Evolutionary conservation across 2,113 vertebrate genomes (phyloP).

Genomic region (Aegotheles bennettii): DNA sequence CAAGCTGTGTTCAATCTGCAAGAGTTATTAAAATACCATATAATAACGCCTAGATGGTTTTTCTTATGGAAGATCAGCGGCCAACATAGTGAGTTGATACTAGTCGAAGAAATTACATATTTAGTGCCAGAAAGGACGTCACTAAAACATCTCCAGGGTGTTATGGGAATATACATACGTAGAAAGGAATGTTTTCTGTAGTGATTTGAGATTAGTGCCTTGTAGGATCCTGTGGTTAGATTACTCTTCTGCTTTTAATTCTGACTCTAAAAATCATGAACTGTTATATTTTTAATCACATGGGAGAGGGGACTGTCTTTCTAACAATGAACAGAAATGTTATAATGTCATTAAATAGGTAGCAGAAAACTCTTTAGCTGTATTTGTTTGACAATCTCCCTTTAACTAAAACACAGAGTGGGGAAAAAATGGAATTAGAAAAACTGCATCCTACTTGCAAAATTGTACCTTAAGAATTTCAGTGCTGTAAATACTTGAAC

Average conservation of each 20-base stretch:
- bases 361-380: background rate
- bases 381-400: background rate
- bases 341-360: background rate
- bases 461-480: background rate
- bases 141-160: background rate
- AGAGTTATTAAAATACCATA: background rate
- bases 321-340: background rate
- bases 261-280: background rate
- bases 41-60: background rate
- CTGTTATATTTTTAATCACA: background rate
- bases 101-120: background rate
- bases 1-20: background rate
- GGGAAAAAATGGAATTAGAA: background rate
- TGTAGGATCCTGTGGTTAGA: background rate
- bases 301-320: background rate
- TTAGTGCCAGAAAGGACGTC: background rate
- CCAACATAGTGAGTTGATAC: background rate
- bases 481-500: background rate
- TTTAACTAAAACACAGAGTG: background rate
- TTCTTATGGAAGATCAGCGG: background rate
- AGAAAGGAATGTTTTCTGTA: background rate
- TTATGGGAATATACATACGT: background rate
- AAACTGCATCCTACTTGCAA: background rate
- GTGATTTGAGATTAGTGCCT: background rate
- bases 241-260: background rate